A percentile compares a stretch with the other conserved stretches of the same genome.
phyloP scores from a whole-genome alignment of 2,888 invertebrate genomes.

The Syrista parreyssii region DNA sequence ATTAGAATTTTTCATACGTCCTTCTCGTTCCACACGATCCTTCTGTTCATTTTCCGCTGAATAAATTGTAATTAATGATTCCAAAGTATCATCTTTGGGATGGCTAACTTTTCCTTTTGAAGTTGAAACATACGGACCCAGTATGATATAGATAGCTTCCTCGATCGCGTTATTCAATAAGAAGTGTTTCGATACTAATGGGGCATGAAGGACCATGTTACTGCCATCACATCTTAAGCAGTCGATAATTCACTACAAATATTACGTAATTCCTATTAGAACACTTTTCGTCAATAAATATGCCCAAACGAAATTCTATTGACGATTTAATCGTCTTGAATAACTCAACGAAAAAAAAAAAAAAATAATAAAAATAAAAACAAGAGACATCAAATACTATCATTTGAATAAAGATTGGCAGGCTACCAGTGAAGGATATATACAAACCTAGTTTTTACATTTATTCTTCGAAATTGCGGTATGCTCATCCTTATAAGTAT shows the following conservation, averaged over 20 bases:
- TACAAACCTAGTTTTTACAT: conserved; percentile 29
- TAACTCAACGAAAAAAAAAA: neutral
- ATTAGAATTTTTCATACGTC: conserved; percentile 11
- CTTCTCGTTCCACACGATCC: conserved; percentile 3
- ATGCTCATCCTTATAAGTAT: conserved; percentile 39
- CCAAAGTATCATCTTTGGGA: neutral
- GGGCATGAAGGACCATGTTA: conserved; percentile 22
- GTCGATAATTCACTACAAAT: conserved; percentile 29
- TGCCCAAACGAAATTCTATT: neutral
- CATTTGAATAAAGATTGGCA: neutral
- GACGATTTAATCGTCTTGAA: neutral
- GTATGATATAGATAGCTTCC: conserved; percentile 28
- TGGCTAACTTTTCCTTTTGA: neutral
- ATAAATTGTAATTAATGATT: neutral
- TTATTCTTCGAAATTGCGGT: conserved; percentile 24
- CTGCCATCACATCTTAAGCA: conserved; percentile 12
- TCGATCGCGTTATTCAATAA: conserved; percentile 33
- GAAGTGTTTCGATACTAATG: conserved; percentile 30
- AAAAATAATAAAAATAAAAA: neutral
- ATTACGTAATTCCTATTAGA: neutral
- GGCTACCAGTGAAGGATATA: neutral
- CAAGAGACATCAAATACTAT: neutral
- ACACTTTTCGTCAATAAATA: neutral
- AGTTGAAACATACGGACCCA: conserved; percentile 1
- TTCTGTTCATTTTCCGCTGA: conserved; percentile 7